Evolutionary conservation across 2,888 invertebrate genomes (phyloP), one percentile per base, ranked within the genome.

Genomic region (Callosobruchus maculatus): DNA sequence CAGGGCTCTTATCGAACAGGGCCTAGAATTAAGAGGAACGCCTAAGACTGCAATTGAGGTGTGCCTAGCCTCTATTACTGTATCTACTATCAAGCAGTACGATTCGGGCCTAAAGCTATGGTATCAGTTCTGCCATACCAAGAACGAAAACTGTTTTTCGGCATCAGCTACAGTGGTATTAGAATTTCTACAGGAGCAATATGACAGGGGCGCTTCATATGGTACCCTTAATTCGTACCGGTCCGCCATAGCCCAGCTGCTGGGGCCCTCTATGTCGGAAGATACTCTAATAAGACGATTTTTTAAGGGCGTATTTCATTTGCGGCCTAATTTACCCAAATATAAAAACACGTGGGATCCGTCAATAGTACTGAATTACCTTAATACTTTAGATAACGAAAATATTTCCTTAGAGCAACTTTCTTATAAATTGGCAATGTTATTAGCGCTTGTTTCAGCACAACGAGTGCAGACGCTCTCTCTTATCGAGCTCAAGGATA

Each of bases 1-100:
- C 78, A 75, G 81, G 80, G 73, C 74, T 70, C 70, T 79, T 81
- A 77, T 83, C 82, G 21, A 77, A 74, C 71, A 77, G 22, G 80
- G 80, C 3, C 80, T 80, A 21, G 68, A 30, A 68, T 26, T 70
- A 75, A 75, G 77, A 22, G 71, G 74, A 1, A 73, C 80, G 67
- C 79, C 77, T 5, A 66, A 78, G 22, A 67, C 74, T 78, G 5
- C 78, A 76, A 22, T 72, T 77, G 67, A 68, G 76, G 71, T 75
- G 69, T 74, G 72, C 31, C 20, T 75, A 67, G 71, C 81, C 5
- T 82, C 81, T 0, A 70, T 83, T 31, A 72, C 80, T 1, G 70
- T 75, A 0, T 75, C 77, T 13, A 82, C 82, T 2, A 26, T 79
- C 9, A 80, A 78, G 67, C 81, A 81, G 75, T 82, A 82, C 66